A percentile compares a stretch with the other conserved stretches of the same genome.
Conservation (phyloP, 2,113 vertebrate genomes). For the Crotalus tigris region DNA sequence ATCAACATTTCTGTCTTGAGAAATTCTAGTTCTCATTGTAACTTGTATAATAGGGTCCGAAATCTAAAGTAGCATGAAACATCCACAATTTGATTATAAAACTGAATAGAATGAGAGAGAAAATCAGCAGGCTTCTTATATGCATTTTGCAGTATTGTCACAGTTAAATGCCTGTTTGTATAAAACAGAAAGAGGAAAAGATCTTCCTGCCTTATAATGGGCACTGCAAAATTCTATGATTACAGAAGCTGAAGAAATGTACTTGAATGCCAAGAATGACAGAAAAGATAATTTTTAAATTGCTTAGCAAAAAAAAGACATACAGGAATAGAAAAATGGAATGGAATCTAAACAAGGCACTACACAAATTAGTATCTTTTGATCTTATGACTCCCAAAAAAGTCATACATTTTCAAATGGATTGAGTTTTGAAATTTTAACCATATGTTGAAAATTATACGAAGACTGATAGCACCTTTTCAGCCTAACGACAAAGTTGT, state of each 20-base stretch:
- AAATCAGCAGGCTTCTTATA: background rate
- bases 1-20: background rate
- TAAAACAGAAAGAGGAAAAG: background rate
- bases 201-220: background rate
- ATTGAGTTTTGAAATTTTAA: slow-evolving; percentile 30
- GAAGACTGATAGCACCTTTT: background rate
- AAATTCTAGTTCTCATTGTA: background rate
- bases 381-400: slow-evolving; percentile 30
- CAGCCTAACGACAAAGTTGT: background rate
- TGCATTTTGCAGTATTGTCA: background rate
- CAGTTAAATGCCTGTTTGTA: background rate
- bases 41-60: background rate
- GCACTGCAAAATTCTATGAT: slow-evolving; percentile 8
- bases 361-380: slow-evolving; percentile 41
- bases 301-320: slow-evolving; percentile 17
- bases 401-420: slow-evolving; percentile 29
- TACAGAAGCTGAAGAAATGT: slow-evolving; percentile 14
- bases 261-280: slow-evolving; percentile 8
- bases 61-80: background rate
- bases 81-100: background rate
- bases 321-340: slow-evolving; percentile 33
- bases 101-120: background rate
- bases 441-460: slow-evolving; percentile 2
- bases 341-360: slow-evolving; percentile 27
- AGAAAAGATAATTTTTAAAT: slow-evolving; percentile 14